Evolutionary conservation across 2,888 invertebrate genomes (phyloP).

Genomic region (Imbricaverruca yamaguchii): DNA sequence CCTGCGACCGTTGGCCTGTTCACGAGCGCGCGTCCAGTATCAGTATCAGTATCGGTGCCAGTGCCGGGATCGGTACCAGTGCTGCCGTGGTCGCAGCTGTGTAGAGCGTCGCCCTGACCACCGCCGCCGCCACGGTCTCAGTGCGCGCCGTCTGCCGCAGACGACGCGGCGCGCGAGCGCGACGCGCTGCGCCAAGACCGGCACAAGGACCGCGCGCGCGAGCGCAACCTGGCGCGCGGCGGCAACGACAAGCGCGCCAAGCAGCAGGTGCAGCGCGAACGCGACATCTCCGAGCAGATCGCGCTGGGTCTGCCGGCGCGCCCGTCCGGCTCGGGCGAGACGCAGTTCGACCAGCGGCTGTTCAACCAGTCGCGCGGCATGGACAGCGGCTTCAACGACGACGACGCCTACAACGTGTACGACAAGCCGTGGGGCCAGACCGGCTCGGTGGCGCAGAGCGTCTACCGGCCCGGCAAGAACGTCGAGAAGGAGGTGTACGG

Average conservation of each 20-base stretch:
- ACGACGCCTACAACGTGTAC: slow-evolving; percentile 95
- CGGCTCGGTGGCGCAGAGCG: slow-evolving; percentile 73
- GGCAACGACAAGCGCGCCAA: slow-evolving; percentile 88
- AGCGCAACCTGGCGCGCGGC: slow-evolving; percentile 84
- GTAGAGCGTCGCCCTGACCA: too few species aligned
- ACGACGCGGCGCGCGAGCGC: slow-evolving; percentile 69
- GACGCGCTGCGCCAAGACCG: slow-evolving; percentile 80
- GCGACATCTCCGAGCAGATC: slow-evolving; percentile 97
- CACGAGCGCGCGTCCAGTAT: too few species aligned
- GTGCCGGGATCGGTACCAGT: too few species aligned
- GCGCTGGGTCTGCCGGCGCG: slow-evolving; percentile 91
- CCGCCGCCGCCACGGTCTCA: not conserved
- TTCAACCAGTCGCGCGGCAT: slow-evolving; percentile 90
- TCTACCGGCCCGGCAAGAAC: slow-evolving; percentile 81
- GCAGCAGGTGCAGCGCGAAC: slow-evolving; percentile 78
- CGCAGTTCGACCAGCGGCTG: slow-evolving; percentile 87
- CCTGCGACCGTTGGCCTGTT: too few species aligned
- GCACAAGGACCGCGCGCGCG: slow-evolving; percentile 82
- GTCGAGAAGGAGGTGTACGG: slow-evolving; percentile 85
- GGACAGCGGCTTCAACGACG: slow-evolving; percentile 92
- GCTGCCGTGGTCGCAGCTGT: too few species aligned
- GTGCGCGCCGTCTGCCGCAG: slow-evolving; percentile 35
- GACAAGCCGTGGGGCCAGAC: slow-evolving; percentile 96
- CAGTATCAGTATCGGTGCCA: too few species aligned
- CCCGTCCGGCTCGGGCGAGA: slow-evolving; percentile 57